phyloP scores from a whole-genome alignment of 2,797 vertebrate species.

The Falco naumanni region DNA sequence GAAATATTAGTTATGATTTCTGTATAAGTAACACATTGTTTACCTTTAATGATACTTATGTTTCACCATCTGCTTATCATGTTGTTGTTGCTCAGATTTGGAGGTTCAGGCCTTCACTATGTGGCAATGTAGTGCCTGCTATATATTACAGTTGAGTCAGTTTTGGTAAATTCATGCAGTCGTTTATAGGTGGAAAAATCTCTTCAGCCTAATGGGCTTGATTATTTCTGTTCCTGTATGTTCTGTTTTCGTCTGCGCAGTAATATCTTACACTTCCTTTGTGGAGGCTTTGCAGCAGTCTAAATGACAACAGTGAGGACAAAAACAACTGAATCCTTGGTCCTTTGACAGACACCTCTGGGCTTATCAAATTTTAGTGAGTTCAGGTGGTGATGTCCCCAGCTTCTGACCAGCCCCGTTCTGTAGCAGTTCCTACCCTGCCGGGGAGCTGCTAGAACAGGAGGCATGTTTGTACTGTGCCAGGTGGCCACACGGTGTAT shows the following conservation, averaged over 20 bases:
- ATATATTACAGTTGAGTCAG: neutral
- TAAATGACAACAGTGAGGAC: neutral
- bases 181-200: neutral
- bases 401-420: fast-evolving
- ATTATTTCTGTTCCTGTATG: neutral
- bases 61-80: neutral
- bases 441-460: neutral
- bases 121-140: neutral
- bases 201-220: neutral
- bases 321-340: neutral
- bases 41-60: neutral
- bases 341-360: neutral
- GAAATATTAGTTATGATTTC: neutral
- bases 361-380: neutral
- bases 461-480: neutral
- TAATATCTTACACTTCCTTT: neutral
- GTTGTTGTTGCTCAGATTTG: neutral
- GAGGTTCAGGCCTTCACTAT: neutral
- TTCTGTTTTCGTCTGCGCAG: neutral
- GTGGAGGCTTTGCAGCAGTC: neutral
- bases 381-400: neutral
- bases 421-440: neutral
- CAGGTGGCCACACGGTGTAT: neutral
- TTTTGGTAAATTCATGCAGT: neutral
- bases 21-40: neutral